phyloP scores from a whole-genome alignment of 2,113 vertebrate genomes.

The Leucosticte australis region DNA sequence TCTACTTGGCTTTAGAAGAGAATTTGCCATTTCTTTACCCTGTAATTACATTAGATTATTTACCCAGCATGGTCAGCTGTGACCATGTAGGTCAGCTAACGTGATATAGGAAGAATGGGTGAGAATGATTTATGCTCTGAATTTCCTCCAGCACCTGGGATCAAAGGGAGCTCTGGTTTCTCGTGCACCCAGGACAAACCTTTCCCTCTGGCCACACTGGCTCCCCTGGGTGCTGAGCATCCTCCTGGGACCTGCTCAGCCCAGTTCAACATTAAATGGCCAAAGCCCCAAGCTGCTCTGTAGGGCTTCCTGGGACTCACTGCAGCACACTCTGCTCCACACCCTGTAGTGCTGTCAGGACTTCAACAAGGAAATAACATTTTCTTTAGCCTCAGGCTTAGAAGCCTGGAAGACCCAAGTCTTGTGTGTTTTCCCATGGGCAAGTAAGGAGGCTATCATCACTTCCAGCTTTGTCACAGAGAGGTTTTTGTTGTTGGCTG shows the following conservation, averaged over 20 bases:
- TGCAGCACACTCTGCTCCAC: neutral
- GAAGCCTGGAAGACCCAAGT: neutral
- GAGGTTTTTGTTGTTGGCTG: neutral
- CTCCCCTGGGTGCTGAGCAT: fast-evolving
- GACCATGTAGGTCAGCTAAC: conserved; percentile 38
- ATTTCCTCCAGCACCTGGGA: neutral
- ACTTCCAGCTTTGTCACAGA: neutral
- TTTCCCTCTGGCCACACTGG: neutral
- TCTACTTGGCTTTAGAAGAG: conserved; percentile 3
- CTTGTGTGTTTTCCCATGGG: neutral
- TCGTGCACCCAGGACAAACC: neutral
- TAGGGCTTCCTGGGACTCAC: neutral
- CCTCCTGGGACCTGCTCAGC: neutral
- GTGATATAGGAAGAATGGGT: neutral
- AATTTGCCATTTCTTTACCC: conserved; percentile 48
- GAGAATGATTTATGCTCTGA: conserved; percentile 8
- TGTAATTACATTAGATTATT: conserved; percentile 59
- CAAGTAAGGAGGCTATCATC: neutral
- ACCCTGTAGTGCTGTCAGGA: neutral
- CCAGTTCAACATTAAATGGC: fast-evolving
- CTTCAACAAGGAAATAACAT: neutral
- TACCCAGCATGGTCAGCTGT: conserved; percentile 57
- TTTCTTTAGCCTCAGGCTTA: neutral
- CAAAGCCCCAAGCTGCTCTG: neutral
- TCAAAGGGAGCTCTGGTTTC: neutral